These are phyloP conservation scores for Muscidifurax raptorellus DNA, from an alignment of 1,140 invertebrate genomes.

Conservation along the genomic window DNA sequence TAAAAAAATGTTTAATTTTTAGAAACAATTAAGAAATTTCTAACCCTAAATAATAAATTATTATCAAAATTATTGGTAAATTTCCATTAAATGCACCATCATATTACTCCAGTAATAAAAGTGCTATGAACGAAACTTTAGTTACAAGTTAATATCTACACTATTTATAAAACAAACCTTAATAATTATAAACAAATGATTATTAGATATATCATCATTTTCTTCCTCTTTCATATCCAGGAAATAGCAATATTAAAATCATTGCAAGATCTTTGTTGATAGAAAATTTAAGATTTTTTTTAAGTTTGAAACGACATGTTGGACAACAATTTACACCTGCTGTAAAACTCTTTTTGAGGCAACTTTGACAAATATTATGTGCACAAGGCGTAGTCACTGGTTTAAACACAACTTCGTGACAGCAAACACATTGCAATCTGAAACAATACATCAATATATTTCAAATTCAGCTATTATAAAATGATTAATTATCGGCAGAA, in stretches of 20 bases:
- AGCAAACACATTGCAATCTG: slow-evolving; percentile 87
- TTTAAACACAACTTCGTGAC: slow-evolving; percentile 83
- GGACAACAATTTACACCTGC: slow-evolving; percentile 82
- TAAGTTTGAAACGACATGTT: slow-evolving; percentile 79
- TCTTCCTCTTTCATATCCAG: slow-evolving; percentile 80
- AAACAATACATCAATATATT: slow-evolving; percentile 50
- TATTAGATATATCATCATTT: background rate
- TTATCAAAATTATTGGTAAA: background rate
- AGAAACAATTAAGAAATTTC: background rate
- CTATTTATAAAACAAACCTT: background rate
- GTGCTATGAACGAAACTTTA: background rate
- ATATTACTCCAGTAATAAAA: background rate
- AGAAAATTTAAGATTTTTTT: slow-evolving; percentile 75
- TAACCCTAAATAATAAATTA: background rate
- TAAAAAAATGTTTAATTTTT: background rate
- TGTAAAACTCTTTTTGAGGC: slow-evolving; percentile 82
- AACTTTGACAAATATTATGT: slow-evolving; percentile 86
- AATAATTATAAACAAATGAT: too few species aligned
- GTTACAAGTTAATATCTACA: background rate
- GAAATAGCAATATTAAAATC: slow-evolving; percentile 78
- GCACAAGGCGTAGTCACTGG: slow-evolving; percentile 85
- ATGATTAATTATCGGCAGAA: background rate
- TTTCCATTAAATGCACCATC: slow-evolving; percentile 10
- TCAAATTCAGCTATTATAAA: background rate
- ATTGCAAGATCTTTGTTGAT: slow-evolving; percentile 78